Conservation (phyloP, 2,113 vertebrate species). For the Perccottus glenii region DNA sequence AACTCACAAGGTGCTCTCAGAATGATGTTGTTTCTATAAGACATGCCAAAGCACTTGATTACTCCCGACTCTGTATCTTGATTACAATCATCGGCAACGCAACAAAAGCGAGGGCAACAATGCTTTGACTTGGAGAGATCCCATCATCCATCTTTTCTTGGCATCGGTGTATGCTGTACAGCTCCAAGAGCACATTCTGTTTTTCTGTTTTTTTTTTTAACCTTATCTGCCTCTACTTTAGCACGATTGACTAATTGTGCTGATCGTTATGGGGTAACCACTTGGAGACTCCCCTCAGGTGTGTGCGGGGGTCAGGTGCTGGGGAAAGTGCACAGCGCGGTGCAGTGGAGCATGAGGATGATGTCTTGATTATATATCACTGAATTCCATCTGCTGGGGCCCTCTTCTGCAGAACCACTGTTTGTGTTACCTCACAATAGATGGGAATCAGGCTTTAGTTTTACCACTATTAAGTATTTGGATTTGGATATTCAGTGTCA, state of each 20-base stretch:
- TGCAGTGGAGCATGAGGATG: slow-evolving; percentile 4
- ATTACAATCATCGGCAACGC: background rate
- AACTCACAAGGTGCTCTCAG: background rate
- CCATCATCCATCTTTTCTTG: slow-evolving; percentile 25
- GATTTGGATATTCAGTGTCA: background rate
- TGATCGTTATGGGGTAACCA: background rate
- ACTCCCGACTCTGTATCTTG: background rate
- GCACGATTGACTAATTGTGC: background rate
- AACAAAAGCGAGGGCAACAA: background rate
- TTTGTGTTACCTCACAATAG: slow-evolving; percentile 51
- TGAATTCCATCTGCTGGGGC: background rate
- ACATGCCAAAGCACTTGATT: background rate
- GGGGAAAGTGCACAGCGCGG: background rate
- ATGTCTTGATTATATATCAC: background rate
- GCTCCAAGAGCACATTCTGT: slow-evolving; percentile 23
- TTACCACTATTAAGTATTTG: background rate
- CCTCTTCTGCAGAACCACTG: slow-evolving; percentile 33
- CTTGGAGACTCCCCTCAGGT: background rate
- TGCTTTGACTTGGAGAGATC: background rate
- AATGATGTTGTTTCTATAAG: background rate
- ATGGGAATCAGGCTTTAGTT: slow-evolving; percentile 18
- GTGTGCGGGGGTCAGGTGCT: background rate
- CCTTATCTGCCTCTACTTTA: slow-evolving; percentile 7
- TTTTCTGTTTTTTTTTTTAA: slow-evolving; percentile 28
- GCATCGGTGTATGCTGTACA: slow-evolving; percentile 6